Base-by-base conservation (phyloP, 1,140 invertebrate species). In the Heliconius hermathena region DNA sequence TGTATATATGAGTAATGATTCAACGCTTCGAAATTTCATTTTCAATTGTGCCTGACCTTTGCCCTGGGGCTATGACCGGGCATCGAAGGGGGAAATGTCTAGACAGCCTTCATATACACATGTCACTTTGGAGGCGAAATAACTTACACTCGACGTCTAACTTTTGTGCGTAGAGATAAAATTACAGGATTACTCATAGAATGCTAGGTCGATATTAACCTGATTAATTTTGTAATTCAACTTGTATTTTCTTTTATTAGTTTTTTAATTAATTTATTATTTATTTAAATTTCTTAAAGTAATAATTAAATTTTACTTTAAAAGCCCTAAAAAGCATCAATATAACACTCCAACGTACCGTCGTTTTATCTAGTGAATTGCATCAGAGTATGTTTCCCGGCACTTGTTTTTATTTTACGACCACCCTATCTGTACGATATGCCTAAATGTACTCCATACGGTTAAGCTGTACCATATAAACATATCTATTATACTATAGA, bases 31-130 rank as follows among this genome's bases (percentile, higher is more conserved):
- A 76, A 84, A 85, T 85, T 85, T 83, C 80, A 79, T 91, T 91
- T 91, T 91, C 87, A 86, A 88, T 90, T 91, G 83, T 52, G 81
- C 72, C 77, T 79, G 90, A 90, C 91, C 90, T 93, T 93, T 93
- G 81, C 89, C 79, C 90, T 88, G 88, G 90, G 87, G 83, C 87
- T 92, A 90, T 89, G 90, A 92, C 90, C 91, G 90, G 86, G 84
- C 85, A 86, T 87, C 87, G 90, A 89, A 90, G 88, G 82, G 80
- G 77, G 85, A 80, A 72, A 83, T 81, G 91, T 93, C 92, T 93
- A 93, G 92, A 91, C 90, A 85, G 81, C 80, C 85, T 74, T 78
- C 74, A 82, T 79, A 78, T 73, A 76, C 75, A 77, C 79, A 80
- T 80, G 75, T 57, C 41, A 57, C 54, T 74, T 22, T 20, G 73